phyloP scores from a whole-genome alignment of 2,113 vertebrate genomes.

The Vulpes lagopus region DNA sequence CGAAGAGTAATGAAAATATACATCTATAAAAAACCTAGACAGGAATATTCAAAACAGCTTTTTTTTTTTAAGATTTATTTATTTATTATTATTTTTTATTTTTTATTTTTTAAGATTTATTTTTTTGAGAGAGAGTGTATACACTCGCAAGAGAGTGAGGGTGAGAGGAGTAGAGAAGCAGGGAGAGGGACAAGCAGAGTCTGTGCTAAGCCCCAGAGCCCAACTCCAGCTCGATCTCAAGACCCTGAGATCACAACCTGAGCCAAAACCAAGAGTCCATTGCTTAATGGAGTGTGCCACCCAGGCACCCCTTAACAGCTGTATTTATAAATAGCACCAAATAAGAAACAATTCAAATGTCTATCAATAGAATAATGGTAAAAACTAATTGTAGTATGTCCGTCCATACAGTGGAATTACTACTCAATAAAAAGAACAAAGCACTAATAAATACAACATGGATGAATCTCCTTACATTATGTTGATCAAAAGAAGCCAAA shows the following conservation, averaged over 20 bases:
- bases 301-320: not conserved
- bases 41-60: conserved; percentile 11
- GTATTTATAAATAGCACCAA: not conserved
- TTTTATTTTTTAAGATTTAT: not conserved
- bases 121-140: not conserved
- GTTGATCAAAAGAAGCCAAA: not conserved
- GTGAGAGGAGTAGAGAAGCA: not conserved
- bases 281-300: not conserved
- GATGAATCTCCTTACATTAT: not conserved
- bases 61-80: not conserved
- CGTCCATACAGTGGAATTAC: not conserved
- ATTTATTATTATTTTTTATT: no score
- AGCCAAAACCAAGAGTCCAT: not conserved
- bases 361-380: not conserved
- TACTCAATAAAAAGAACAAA: not conserved
- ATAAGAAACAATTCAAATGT: conserved; percentile 24
- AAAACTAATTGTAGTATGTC: not conserved
- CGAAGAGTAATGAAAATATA: conserved; percentile 10
- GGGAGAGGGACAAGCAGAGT: not conserved
- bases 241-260: not conserved
- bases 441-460: not conserved
- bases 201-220: not conserved
- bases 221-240: not conserved
- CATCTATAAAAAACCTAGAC: not conserved
- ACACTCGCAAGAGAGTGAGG: not conserved